Conservation (phyloP, 2,888 invertebrate genomes). For the Pantelozetes paolii region DNA sequence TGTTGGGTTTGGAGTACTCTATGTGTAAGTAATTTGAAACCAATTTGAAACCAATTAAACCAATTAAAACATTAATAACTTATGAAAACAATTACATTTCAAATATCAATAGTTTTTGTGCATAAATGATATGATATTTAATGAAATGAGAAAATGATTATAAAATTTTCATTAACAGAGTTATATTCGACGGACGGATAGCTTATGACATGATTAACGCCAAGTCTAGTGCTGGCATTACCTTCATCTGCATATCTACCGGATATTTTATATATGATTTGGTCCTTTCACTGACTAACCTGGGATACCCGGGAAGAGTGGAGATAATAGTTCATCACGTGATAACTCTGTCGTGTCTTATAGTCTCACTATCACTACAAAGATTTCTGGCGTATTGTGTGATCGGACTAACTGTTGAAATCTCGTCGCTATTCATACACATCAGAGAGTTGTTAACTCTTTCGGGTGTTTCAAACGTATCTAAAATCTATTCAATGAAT, state of each 20-base stretch:
- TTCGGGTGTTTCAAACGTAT: background rate
- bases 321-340: conserved; percentile 41
- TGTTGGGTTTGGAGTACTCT: conserved; percentile 25
- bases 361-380: background rate
- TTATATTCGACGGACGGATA: background rate
- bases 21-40: conserved; percentile 34
- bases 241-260: conserved; percentile 37
- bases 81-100: no score
- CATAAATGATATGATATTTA: no score
- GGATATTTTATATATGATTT: conserved; percentile 40
- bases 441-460: conserved; percentile 27
- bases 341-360: conserved; percentile 23
- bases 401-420: conserved; percentile 34
- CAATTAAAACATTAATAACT: no score
- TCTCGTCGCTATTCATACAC: conserved; percentile 38
- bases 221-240: background rate
- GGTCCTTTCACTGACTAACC: conserved; percentile 25
- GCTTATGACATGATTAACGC: background rate
- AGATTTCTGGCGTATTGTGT: conserved; percentile 37
- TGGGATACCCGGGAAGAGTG: conserved; percentile 35
- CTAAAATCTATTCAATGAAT: conserved; percentile 23
- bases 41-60: no score
- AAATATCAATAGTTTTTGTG: no score
- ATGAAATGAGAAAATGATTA: no score
- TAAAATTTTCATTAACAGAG: background rate